Percentiles rank a stretch among this genome's conserved stretches.
Conservation (phyloP, 2,113 vertebrate species). For the Caranx melampygus region DNA sequence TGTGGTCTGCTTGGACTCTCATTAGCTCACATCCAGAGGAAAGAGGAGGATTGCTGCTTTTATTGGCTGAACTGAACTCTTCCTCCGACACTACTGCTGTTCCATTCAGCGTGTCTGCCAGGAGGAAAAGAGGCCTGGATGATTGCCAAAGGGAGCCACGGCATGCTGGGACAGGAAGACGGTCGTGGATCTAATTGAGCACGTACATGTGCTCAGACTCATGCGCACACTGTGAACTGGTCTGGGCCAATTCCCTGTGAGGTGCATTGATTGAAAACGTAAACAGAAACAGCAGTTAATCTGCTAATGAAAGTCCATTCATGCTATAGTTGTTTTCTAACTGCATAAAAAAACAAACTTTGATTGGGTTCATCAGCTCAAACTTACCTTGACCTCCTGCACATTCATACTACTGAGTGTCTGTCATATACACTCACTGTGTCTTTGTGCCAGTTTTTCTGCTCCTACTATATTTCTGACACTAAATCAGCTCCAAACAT, state of each 20-base stretch:
- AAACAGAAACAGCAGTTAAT: conserved; percentile 38
- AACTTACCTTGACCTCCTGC: neutral
- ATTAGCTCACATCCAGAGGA: conserved; percentile 64
- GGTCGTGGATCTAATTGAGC: conserved; percentile 38
- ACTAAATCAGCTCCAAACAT: conserved; percentile 42
- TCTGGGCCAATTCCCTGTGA: conserved; percentile 22
- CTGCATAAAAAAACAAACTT: conserved; percentile 2
- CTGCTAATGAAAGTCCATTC: conserved; percentile 16
- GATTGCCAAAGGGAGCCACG: conserved; percentile 49
- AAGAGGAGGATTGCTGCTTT: conserved; percentile 44
- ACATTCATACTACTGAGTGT: neutral
- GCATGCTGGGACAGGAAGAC: conserved; percentile 57
- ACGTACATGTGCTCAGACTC: conserved; percentile 6
- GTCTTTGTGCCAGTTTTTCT: neutral
- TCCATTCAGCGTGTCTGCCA: conserved; percentile 48
- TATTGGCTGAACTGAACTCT: conserved; percentile 46
- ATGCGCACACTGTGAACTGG: neutral
- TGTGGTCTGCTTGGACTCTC: conserved; percentile 55
- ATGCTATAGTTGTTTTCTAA: neutral
- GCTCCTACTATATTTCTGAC: conserved; percentile 19
- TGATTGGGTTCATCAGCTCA: conserved; percentile 18
- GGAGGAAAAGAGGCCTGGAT: conserved; percentile 55
- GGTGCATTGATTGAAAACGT: conserved; percentile 23
- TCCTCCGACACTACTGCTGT: conserved; percentile 36
- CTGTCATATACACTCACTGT: neutral